phyloP scores from a whole-genome alignment of 2,797 vertebrate genomes.

The Coregonus sp. region DNA sequence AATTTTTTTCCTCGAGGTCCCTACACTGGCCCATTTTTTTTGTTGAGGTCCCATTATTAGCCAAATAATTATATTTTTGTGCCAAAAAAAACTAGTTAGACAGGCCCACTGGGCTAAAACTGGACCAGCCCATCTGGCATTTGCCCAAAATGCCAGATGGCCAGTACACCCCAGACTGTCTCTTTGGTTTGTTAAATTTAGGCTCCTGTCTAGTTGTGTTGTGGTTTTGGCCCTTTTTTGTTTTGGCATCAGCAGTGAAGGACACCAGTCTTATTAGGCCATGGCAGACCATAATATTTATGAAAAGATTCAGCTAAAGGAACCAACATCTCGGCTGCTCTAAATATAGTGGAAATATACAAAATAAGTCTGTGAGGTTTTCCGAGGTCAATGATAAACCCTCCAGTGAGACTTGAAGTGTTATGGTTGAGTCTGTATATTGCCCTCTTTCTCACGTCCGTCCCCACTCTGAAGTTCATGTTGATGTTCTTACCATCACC shows the following conservation, averaged over 20 bases:
- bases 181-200: conserved; percentile 19
- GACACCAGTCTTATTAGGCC: conserved; percentile 38
- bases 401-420: background rate
- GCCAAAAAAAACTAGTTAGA: no score
- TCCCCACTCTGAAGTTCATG: conserved; percentile 22
- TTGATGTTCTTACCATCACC: conserved; percentile 51
- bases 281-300: conserved; percentile 65
- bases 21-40: no score
- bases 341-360: conserved; percentile 16
- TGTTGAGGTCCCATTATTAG: no score
- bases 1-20: no score
- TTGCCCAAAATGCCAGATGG: no score
- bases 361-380: background rate
- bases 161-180: background rate
- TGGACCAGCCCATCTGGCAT: no score
- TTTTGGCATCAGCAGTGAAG: conserved; percentile 51
- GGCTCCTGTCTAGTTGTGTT: conserved; percentile 31
- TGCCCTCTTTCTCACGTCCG: conserved; percentile 45
- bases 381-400: background rate
- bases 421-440: background rate
- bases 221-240: conserved; percentile 43
- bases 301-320: conserved; percentile 6
- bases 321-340: conserved; percentile 34
- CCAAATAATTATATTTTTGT: no score
- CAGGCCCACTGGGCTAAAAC: no score